These are phyloP conservation scores for Lineus longissimus DNA, from an alignment of 1,140 invertebrate genomes.

Conservation along the genomic window DNA sequence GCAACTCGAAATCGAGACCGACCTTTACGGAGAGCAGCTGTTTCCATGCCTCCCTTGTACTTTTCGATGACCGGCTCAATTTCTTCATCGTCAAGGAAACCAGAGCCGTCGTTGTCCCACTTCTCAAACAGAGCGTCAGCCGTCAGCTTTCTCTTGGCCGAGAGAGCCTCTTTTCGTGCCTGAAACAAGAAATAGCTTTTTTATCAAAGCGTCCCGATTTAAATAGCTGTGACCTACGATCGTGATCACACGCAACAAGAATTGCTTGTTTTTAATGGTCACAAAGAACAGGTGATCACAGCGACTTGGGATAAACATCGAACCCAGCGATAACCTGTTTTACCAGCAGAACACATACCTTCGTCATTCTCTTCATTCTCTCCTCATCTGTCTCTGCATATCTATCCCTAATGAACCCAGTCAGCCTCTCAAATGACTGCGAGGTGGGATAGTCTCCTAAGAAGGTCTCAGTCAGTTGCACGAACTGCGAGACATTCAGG, in stretches of 20 bases:
- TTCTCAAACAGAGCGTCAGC: constrained; percentile 51
- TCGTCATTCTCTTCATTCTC: constrained; percentile 44
- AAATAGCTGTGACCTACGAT: not conserved
- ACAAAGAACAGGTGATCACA: not conserved
- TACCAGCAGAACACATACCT: constrained; percentile 26
- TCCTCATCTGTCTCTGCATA: constrained; percentile 51
- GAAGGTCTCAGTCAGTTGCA: constrained; percentile 48
- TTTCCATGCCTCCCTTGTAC: constrained; percentile 50
- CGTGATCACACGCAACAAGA: no score
- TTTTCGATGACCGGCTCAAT: constrained; percentile 41
- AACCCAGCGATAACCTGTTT: constrained; percentile 6
- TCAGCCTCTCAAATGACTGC: constrained; percentile 29
- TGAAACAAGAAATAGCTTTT: constrained; percentile 15
- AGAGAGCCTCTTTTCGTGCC: constrained; percentile 39
- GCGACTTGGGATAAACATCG: not conserved
- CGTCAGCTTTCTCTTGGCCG: constrained; percentile 39
- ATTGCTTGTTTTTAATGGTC: not conserved
- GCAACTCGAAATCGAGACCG: not conserved
- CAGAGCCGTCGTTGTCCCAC: constrained; percentile 53
- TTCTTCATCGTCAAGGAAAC: constrained; percentile 49
- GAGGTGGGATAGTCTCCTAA: constrained; percentile 34
- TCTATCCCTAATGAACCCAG: constrained; percentile 39
- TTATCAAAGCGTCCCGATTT: not conserved
- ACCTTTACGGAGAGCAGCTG: constrained; percentile 41
- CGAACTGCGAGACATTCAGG: constrained; percentile 50